phyloP scores from a whole-genome alignment of 2,888 invertebrate genomes.

The Fissipunctia ypsillon region DNA sequence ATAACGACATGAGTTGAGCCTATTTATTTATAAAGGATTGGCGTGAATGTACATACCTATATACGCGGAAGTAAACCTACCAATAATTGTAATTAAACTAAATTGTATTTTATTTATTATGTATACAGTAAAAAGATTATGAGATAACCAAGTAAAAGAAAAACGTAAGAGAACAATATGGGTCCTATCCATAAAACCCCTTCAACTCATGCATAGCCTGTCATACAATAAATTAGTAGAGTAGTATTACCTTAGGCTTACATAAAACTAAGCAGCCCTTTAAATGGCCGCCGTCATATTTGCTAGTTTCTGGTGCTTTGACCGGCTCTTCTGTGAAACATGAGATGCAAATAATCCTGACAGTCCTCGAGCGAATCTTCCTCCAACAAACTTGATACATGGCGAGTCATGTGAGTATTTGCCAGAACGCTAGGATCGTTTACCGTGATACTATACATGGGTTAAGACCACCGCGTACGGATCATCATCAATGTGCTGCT shows the following conservation, averaged over 20 bases:
- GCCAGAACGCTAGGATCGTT: too few relatives aligned
- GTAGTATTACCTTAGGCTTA: neutral
- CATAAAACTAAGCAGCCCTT: neutral
- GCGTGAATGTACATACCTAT: slow-evolving; percentile 18
- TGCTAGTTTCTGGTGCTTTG: neutral
- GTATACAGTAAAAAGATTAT: neutral
- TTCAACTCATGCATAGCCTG: neutral
- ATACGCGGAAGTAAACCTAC: slow-evolving; percentile 19
- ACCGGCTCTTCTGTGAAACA: neutral
- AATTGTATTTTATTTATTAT: slow-evolving; percentile 9
- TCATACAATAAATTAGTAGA: neutral
- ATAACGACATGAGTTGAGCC: slow-evolving; percentile 38
- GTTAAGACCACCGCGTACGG: neutral
- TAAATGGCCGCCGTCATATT: neutral
- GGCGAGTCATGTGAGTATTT: neutral
- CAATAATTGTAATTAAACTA: slow-evolving; percentile 2
- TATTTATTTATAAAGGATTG: slow-evolving; percentile 49
- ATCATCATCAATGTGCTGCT: neutral
- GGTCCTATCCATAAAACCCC: neutral
- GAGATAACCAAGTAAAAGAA: slow-evolving; percentile 7
- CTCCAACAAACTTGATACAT: neutral
- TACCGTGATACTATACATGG: neutral
- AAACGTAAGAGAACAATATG: neutral
- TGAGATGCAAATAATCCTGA: neutral
- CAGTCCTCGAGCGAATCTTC: slow-evolving; percentile 4